These are phyloP conservation scores for Acanthosepion pharaonis DNA, from an alignment of 2,888 invertebrate genomes.

Conservation along the genomic window DNA sequence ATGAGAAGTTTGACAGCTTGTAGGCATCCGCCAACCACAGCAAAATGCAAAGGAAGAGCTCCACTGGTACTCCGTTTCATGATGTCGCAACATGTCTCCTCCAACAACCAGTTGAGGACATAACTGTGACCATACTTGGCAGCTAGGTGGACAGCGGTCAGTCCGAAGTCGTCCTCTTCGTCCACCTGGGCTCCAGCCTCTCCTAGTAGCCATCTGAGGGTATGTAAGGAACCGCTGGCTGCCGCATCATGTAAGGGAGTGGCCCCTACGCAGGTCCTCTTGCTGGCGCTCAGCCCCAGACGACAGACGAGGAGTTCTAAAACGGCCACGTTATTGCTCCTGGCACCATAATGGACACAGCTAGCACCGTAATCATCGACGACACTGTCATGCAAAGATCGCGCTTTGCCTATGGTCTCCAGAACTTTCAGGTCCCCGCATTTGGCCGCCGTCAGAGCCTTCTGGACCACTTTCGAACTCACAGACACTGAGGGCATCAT, in stretches of 20 bases:
- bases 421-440: constrained; percentile 43
- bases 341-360: constrained; percentile 74
- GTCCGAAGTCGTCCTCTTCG: constrained; percentile 72
- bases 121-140: constrained; percentile 77
- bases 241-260: constrained; percentile 75
- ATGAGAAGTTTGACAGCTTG: constrained; percentile 84
- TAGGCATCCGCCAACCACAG: constrained; percentile 88
- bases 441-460: constrained; percentile 47
- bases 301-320: constrained; percentile 68
- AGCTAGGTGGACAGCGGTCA: constrained; percentile 73
- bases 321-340: constrained; percentile 69
- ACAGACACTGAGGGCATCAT: constrained; percentile 46
- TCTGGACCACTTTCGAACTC: constrained; percentile 39
- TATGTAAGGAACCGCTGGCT: constrained; percentile 72
- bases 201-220: constrained; percentile 71
- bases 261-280: constrained; percentile 68
- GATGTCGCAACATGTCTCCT: constrained; percentile 78
- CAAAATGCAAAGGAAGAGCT: constrained; percentile 89
- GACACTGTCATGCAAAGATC: constrained; percentile 51
- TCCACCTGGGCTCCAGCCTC: constrained; percentile 62
- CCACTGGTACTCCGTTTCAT: constrained; percentile 75
- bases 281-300: constrained; percentile 60
- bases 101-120: constrained; percentile 79
- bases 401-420: constrained; percentile 37
- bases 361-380: constrained; percentile 71